These are phyloP conservation scores for Scolanthus callimorphus DNA, from an alignment of 92 coral and sea anemone species.

Conservation along the genomic window DNA sequence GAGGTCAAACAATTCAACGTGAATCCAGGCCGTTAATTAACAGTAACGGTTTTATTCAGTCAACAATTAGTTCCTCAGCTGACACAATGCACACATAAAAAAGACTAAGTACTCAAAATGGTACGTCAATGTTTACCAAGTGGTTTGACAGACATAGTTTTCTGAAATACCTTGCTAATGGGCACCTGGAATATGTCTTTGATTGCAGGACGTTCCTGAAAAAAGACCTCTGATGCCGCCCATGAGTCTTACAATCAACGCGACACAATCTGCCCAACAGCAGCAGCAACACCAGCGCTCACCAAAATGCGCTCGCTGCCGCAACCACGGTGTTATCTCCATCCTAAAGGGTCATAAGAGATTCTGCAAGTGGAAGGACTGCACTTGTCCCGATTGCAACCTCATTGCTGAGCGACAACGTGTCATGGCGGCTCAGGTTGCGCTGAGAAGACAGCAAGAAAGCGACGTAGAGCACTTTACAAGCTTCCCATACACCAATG, in stretches of 20 bases:
- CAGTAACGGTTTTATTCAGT: no score
- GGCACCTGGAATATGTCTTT: no score
- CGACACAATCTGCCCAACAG: constrained; percentile 32
- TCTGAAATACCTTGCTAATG: no score
- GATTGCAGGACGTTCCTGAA: not conserved
- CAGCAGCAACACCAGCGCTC: constrained; percentile 66
- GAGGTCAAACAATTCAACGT: no score
- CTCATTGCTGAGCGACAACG: constrained; percentile 96
- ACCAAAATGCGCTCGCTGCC: constrained; percentile 97
- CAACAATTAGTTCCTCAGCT: no score
- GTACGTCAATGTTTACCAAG: no score
- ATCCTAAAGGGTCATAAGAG: constrained; percentile 97
- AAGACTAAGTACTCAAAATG: no score
- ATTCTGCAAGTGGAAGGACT: constrained; percentile 98
- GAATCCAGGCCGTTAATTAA: no score
- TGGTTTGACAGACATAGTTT: no score
- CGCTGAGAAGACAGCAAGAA: constrained; percentile 92
- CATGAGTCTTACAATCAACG: not conserved
- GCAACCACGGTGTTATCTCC: constrained; percentile 97
- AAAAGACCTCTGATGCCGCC: not conserved
- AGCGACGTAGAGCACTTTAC: constrained; percentile 48
- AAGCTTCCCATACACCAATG: constrained; percentile 22
- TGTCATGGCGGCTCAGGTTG: constrained; percentile 99
- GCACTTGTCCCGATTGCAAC: constrained; percentile 92
- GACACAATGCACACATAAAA: no score